Evolutionary conservation across 2,113 vertebrate genomes (phyloP).

Genomic region (Notiomystis cincta): DNA sequence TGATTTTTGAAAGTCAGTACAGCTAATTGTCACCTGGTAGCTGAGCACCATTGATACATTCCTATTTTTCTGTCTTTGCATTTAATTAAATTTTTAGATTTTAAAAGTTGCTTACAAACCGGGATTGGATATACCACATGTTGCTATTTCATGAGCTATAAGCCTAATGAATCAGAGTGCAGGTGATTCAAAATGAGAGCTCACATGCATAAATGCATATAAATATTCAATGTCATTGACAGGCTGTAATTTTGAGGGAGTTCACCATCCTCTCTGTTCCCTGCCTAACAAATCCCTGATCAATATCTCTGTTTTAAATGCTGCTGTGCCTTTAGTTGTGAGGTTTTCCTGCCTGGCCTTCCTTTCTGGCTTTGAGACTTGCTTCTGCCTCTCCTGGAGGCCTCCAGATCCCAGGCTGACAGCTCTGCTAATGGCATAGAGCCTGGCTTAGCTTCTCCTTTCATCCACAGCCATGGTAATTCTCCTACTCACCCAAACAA

Average conservation of each 20-base stretch:
- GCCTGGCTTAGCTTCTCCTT: background rate
- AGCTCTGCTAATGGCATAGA: background rate
- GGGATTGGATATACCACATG: background rate
- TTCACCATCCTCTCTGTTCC: background rate
- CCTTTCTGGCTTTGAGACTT: background rate
- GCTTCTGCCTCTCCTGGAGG: background rate
- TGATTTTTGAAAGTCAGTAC: background rate
- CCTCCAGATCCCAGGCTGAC: background rate
- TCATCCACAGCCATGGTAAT: background rate
- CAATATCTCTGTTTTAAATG: background rate
- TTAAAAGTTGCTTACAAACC: background rate
- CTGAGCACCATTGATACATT: background rate
- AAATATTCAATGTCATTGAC: background rate
- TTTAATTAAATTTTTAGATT: background rate
- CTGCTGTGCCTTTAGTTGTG: background rate
- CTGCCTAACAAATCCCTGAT: background rate
- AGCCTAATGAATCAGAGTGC: background rate
- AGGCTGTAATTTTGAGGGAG: background rate
- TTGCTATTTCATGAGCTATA: background rate
- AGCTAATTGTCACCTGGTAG: background rate
- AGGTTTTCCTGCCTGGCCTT: background rate
- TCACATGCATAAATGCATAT: background rate
- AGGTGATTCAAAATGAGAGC: background rate
- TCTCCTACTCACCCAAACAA: conserved; percentile 7
- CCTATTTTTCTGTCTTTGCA: background rate